Evolutionary conservation across 2,113 vertebrate genomes (phyloP), one percentile per base, ranked within the genome.

Genomic region (Eira barbara): DNA sequence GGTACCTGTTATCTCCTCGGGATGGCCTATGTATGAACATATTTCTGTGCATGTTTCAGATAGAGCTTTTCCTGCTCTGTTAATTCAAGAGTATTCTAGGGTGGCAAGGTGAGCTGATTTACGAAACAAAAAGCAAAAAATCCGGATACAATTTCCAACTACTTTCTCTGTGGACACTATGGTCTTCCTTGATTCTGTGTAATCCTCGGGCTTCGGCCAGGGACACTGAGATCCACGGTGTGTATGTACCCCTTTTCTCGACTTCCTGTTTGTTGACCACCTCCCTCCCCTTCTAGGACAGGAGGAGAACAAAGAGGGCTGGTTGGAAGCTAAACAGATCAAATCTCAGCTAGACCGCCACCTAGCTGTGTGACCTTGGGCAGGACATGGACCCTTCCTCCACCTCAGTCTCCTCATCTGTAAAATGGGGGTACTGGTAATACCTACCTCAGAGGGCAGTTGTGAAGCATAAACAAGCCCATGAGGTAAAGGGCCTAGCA

Each of bases 401-500:
- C 27, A n/a, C 25, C 69, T 92, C 59, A 36, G 67, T 71, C 57
- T 94, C 61, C 39, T 39, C 81, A 18, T 63, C 27, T 87, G 13
- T 45, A 59, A 73, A 25, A 65, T 42, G 65, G 25, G 63, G 5
- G 25, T 78, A 45, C 76, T 14, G 17, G 15, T 0, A n/a, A 78
- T 47, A 97, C 97, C 95, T 97, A 98, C 97, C 97, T 97, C n/a
- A 3, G 15, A 91, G 39, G 29, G 34, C 39, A 55, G 12, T 23
- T 55, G 73, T 84, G 80, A 87, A 65, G 80, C 39, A 27, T 83
- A 88, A 73, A 14, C 36, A 80, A 94, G 83, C n/a, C 78, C 63
- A 47, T 63, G 52, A 89, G 73, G 31, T 47, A 91, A 91, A 95
- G 74, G 59, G 17, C 34, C 83, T 67, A 85, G 85, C 27, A 55